A percentile compares a stretch with the other conserved stretches of the same genome.
Conservation (phyloP, 1,140 invertebrate genomes). For the Calliopsis andreniformis region DNA sequence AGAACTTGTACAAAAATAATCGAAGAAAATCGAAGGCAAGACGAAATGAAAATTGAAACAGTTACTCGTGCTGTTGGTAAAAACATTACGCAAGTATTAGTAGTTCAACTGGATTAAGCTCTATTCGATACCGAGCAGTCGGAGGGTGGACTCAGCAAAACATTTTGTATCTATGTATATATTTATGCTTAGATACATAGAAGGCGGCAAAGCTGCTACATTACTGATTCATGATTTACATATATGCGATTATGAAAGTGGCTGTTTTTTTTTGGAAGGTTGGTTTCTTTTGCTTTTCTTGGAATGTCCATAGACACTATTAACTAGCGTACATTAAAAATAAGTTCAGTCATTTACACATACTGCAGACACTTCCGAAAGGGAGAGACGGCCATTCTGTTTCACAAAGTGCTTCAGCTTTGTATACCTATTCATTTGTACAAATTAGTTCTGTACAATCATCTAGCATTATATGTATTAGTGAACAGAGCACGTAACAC, state of each 20-base stretch:
- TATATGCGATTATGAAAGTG: slow-evolving; percentile 59
- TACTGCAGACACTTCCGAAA: slow-evolving; percentile 68
- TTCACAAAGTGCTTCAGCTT: slow-evolving; percentile 40
- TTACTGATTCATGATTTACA: slow-evolving; percentile 59
- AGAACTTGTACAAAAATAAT: not conserved
- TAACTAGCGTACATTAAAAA: slow-evolving; percentile 73
- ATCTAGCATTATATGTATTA: slow-evolving; percentile 39
- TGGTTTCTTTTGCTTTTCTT: slow-evolving; percentile 48
- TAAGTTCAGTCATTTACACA: slow-evolving; percentile 74
- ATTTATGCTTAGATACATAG: slow-evolving; percentile 71
- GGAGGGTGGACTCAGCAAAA: slow-evolving; percentile 43
- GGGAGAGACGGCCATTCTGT: slow-evolving; percentile 59
- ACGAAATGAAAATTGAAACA: slow-evolving; percentile 33
- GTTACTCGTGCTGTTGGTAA: slow-evolving; percentile 14
- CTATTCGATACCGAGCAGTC: slow-evolving; percentile 52
- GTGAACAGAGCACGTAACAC: slow-evolving; percentile 1
- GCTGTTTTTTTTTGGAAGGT: slow-evolving; percentile 54
- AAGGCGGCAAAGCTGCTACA: slow-evolving; percentile 64
- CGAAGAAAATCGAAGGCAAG: slow-evolving; percentile 14
- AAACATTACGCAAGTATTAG: slow-evolving; percentile 36
- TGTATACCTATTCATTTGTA: slow-evolving; percentile 39
- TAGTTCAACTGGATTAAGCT: slow-evolving; percentile 43
- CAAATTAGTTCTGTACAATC: slow-evolving; percentile 54
- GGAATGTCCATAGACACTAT: slow-evolving; percentile 69
- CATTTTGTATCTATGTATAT: slow-evolving; percentile 55